Evolutionary conservation across 2,888 invertebrate genomes (phyloP).

Genomic region (Drosophila eohydei): DNA sequence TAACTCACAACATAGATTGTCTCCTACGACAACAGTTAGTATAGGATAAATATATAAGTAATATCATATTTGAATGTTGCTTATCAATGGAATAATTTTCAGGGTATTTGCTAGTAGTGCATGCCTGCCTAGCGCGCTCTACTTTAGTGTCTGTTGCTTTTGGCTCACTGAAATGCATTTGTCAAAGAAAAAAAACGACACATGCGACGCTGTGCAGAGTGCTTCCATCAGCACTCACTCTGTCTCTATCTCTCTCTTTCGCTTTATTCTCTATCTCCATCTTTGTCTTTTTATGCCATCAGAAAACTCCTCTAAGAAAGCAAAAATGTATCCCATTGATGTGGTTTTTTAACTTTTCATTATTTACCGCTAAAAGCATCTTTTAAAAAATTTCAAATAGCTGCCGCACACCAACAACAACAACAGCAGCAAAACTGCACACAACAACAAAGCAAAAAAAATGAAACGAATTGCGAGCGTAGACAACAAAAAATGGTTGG

Average conservation of each 20-base stretch:
- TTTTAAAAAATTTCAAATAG: constrained; percentile 84
- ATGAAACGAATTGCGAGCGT: constrained; percentile 28
- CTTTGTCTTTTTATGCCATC: neutral
- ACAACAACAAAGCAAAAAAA: constrained; percentile 20
- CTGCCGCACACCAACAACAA: constrained; percentile 56
- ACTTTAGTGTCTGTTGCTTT: constrained; percentile 11
- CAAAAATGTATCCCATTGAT: constrained; percentile 82
- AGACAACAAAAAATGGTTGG: constrained; percentile 66
- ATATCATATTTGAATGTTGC: neutral
- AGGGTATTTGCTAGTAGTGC: neutral
- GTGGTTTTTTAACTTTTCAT: constrained; percentile 86
- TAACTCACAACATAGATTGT: neutral
- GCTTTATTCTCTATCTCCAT: neutral
- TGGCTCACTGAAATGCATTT: constrained; percentile 45
- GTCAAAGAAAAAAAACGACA: constrained; percentile 2
- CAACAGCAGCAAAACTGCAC: constrained; percentile 9
- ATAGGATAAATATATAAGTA: neutral
- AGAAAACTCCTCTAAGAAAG: constrained; percentile 35
- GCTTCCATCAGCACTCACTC: neutral
- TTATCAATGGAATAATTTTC: neutral
- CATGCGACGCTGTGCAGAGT: constrained; percentile 13
- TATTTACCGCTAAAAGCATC: constrained; percentile 85
- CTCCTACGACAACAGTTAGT: neutral
- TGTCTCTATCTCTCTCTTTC: neutral
- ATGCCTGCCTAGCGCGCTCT: neutral